Base-by-base conservation (phyloP, 23 tunicate species). In the Styela clava region DNA sequence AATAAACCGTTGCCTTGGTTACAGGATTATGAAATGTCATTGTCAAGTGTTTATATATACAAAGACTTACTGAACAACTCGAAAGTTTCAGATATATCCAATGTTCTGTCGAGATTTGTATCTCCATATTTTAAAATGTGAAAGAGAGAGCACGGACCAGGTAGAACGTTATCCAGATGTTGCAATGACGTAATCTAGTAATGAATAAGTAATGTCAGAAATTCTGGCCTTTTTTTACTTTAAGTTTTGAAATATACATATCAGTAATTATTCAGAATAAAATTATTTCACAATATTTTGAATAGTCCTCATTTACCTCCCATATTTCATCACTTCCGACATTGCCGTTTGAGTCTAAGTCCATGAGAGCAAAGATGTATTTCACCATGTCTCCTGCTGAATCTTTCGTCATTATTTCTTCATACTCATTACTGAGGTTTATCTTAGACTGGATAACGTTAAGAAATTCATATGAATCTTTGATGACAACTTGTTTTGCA, bases 291-390 rank as follows among this genome's bases (percentile, higher is more conserved):
- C n/a, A n/a, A n/a, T n/a, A n/a, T n/a, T n/a, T n/a, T n/a, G n/a
- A n/a, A n/a, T n/a, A n/a, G n/a, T n/a, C n/a, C n/a, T n/a, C n/a
- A n/a, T n/a, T n/a, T 35, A 91, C 97, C 83, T 91, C 84, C 61
- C 81, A 86, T 27, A 83, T 61, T 79, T 91, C 97, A 24, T 91
- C 88, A 64, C 88, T 91, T 63, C 97, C 97, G 20, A 91, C 85
- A 9, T 35, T 33, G 3, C 83, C 85, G 51, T 91, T 86, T 24
- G 21, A 35, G 70, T 91, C 97, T 18, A 86, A 62, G 35, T 91
- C 97, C 70, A 91, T 33, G 69, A 28, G 74, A 0, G 72, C 56
- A 63, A 91, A 91, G 9, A 91, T 51, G 35, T 36, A 63, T 85
- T 91, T 85, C 22, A 91, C 83, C 61, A 35, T 52, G n/a, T 91